Base-by-base conservation (phyloP, 2,888 invertebrate species). In the Melanostoma scalare region DNA sequence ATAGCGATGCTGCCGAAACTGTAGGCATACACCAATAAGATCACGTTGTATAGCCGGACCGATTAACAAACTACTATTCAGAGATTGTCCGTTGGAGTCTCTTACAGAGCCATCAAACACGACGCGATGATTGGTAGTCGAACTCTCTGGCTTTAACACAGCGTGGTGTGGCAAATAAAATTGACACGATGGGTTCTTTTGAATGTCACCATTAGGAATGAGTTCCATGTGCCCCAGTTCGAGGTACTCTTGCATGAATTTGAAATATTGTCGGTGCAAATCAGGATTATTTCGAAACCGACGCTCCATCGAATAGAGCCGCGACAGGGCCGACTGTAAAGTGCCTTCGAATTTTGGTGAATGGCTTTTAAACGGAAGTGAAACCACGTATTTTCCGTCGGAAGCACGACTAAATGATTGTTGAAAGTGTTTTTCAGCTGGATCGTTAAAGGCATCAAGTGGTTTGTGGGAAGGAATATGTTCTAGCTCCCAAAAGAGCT, bases 1-100 rank as follows among this genome's bases (percentile, higher is more conserved):
- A 20, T 61, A 85, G 4, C 68, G 38, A 74, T 82, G 75, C 6
- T 76, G 42, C 2, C 86, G 74, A 67, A 86, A 86, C 9, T 76
- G 42, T 30, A 72, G n/a, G 6, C 61, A 72, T 0, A 72, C 36
- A 9, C 63, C 63, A 9, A 63, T 5, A 2, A 38, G 20, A 31
- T 48, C 38, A 9, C 63, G 33, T 48, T 48, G 48, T 35, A 48
- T 38, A 4, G 36, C 3, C 8, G 36, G 48, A 8, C 20, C 50
- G 8, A 63, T 35, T 30, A 78, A 9, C 31, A 78, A 75, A 3
- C 46, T n/a, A 20, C 35, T 69, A 33, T 50, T 46, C 36, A 42
- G 3, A 8, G 46, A 52, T 52, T 38, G 6, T 58, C 52, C 36
- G 30, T 53, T 72, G n/a, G 5, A n/a, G 52, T 53, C 53, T 36